phyloP scores from a whole-genome alignment of 2,888 invertebrate species.

The Acrobasis suavella region DNA sequence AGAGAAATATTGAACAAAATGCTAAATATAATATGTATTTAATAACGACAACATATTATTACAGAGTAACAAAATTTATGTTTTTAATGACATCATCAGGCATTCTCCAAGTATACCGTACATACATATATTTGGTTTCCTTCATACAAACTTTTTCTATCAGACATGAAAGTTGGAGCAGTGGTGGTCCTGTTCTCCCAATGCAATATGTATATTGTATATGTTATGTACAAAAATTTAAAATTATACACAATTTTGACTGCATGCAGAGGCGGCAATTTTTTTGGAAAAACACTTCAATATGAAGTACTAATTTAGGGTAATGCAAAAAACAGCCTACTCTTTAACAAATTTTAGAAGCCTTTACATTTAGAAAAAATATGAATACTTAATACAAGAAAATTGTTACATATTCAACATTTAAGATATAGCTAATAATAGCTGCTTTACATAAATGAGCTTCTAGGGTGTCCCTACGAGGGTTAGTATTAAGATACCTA shows the following conservation, averaged over 20 bases:
- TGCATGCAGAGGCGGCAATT: not conserved
- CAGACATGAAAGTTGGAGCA: no score
- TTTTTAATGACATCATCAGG: slow-evolving; percentile 6
- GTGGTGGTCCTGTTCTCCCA: not conserved
- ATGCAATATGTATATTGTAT: not conserved
- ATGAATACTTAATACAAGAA: not conserved
- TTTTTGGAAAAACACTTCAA: no score
- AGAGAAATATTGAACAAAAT: not conserved
- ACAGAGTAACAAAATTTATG: not conserved
- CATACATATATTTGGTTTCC: not conserved
- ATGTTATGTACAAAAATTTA: not conserved
- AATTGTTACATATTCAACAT: not conserved
- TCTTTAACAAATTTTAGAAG: not conserved
- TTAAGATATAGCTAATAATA: not conserved
- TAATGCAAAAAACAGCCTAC: not conserved
- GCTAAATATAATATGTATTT: not conserved
- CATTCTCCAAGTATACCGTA: not conserved
- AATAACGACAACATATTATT: not conserved
- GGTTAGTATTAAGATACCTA: no score
- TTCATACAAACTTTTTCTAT: not conserved
- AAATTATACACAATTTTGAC: not conserved
- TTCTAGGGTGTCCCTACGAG: no score
- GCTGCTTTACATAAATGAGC: not conserved
- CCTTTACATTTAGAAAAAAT: not conserved
- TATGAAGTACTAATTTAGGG: slow-evolving; percentile 21